Conservation (phyloP, 2,888 invertebrate species). For the Bombylius major region DNA sequence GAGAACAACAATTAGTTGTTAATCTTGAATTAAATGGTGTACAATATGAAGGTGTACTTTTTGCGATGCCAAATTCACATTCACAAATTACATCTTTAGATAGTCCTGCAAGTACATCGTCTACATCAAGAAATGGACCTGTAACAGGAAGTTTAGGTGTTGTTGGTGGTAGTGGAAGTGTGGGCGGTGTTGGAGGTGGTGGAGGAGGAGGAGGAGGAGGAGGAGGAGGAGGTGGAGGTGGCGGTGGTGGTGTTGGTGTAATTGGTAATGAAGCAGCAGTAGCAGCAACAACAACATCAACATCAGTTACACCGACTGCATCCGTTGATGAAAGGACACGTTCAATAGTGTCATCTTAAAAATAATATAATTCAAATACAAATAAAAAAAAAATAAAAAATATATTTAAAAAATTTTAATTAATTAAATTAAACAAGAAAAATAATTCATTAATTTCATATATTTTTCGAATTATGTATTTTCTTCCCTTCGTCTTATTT, state of each 20-base stretch:
- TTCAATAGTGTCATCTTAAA: slow-evolving; percentile 14
- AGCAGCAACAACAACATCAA: background rate
- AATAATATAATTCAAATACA: background rate
- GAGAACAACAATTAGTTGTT: slow-evolving; percentile 81
- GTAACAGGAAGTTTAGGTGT: background rate
- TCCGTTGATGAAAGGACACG: slow-evolving; percentile 12
- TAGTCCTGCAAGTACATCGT: background rate
- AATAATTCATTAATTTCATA: no score
- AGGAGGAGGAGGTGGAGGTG: background rate
- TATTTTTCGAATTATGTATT: no score
- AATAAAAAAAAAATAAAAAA: background rate
- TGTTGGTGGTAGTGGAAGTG: background rate
- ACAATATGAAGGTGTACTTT: slow-evolving; percentile 89
- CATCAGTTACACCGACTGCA: slow-evolving; percentile 1
- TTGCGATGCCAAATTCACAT: slow-evolving; percentile 40
- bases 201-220: background rate
- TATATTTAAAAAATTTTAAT: no score
- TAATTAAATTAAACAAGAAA: no score
- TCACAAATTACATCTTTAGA: background rate
- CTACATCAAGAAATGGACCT: background rate
- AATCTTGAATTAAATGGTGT: slow-evolving; percentile 94
- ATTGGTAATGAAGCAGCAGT: no score
- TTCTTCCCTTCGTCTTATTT: no score
- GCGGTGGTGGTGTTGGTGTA: background rate
- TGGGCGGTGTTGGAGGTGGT: background rate